Percentiles rank a stretch among this genome's conserved stretches.
Evolutionary conservation across 2,113 vertebrate species (phyloP).

Genomic region (Oenanthe oenanthe): DNA sequence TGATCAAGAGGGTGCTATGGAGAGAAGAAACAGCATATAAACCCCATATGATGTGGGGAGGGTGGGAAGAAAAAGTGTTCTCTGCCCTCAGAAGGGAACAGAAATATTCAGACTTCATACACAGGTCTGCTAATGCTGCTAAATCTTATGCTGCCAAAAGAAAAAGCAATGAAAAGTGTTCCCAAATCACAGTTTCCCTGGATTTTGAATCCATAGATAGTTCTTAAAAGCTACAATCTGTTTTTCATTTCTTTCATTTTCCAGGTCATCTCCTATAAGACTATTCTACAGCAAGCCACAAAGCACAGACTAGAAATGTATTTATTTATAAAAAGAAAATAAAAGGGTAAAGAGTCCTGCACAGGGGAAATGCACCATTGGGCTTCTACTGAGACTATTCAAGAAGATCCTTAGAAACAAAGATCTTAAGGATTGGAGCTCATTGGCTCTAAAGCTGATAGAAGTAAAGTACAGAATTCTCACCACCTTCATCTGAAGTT

Average conservation of each 20-base stretch:
- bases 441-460: neutral
- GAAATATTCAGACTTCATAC: neutral
- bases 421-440: neutral
- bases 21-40: neutral
- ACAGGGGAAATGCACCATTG: neutral
- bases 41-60: neutral
- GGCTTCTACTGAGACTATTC: neutral
- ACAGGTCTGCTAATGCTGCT: neutral
- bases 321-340: neutral
- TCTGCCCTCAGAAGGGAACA: neutral
- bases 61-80: neutral
- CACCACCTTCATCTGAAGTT: neutral
- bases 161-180: neutral
- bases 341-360: neutral
- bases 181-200: neutral
- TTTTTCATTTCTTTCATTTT: neutral
- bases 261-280: neutral
- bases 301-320: neutral
- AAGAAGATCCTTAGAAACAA: neutral
- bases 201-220: neutral
- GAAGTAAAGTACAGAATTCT: neutral
- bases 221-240: neutral
- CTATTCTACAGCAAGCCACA: neutral
- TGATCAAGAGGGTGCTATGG: neutral
- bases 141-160: neutral